Evolutionary conservation across 2,888 invertebrate species (phyloP), one percentile per base, ranked within the genome.

Genomic region (Cyclophora albipunctata): DNA sequence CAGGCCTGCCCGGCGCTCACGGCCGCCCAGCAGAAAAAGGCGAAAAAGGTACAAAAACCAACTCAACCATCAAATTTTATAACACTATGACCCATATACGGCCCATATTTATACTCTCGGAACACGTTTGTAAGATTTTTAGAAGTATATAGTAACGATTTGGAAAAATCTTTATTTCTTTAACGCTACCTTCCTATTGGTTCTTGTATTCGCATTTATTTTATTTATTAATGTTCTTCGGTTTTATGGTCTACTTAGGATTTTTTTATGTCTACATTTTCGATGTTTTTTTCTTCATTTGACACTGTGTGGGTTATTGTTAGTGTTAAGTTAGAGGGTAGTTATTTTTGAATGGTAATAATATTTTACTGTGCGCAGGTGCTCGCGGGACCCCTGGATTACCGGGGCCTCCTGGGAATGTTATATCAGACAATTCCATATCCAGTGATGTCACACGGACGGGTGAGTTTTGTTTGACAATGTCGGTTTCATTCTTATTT

Each of bases 1-100:
- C 94, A 37, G 91, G 92, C 54, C 66, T 90, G 61, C 81, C 90
- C 55, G 78, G 91, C 75, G 66, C 89, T 58, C 79, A 90, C 81
- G 76, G 91, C 67, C 76, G 87, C 59, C 92, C 93, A 48, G 94
- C 94, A 5, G 92, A 92, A 69, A 94, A 94, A 78, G 95, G 95
- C 52, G 93, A 93, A 67, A 93, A 93, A 81, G 92, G 93, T 74
- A 91, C 47, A 90, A 71, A 66, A 77, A 79, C 71, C 75, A 76
- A 83, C 81, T 85, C 76, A 76, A 78, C 84, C 85, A 84, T 86
- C 79, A 87, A 88, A 84, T 86, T 87, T 87, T 86, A 88, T 79
- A 79, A 69, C 78, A 77, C 79, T 80, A 80, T 82, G 78, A 79
- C 79, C 81, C 75, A 80, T 84, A 86, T 80, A 80, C 82, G 78